Conservation (phyloP, 2,797 vertebrate species). For the Bradypodion ventrale region DNA sequence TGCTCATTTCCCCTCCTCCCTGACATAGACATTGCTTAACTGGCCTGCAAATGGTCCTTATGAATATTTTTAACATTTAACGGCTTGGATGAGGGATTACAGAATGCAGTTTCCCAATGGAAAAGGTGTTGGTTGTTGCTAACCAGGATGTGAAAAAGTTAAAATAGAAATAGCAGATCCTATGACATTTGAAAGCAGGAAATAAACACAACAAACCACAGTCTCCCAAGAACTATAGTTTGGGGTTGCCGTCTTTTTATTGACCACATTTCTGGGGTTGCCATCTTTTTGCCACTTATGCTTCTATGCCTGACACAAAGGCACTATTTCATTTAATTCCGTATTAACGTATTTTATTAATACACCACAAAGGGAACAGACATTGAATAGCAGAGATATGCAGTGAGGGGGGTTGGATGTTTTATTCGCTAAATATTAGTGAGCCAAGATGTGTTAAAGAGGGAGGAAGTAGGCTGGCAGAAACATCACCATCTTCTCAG, state of each 20-base stretch:
- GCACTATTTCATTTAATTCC: not conserved
- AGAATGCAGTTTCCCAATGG: slow-evolving; percentile 11
- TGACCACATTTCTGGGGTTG: too few species aligned
- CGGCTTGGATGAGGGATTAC: not conserved
- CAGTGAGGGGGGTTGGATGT: not conserved
- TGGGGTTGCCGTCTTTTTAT: not conserved
- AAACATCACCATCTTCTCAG: not conserved
- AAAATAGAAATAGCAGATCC: slow-evolving; percentile 27
- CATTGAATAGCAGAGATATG: not conserved
- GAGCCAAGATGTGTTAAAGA: not conserved
- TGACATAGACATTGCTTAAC: not conserved
- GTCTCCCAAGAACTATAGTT: not conserved
- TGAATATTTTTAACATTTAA: not conserved
- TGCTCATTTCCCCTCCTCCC: not conserved
- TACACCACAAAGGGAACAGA: too few species aligned
- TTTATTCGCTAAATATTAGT: not conserved
- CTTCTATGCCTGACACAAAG: not conserved
- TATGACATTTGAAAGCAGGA: not conserved
- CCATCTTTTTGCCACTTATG: not conserved
- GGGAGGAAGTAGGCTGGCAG: not conserved
- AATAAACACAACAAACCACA: not conserved
- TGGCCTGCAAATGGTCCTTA: not conserved
- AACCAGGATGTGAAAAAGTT: slow-evolving; percentile 31
- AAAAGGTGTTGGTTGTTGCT: slow-evolving; percentile 33
- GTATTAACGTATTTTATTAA: too few species aligned